Conservation (phyloP, 2,888 invertebrate species). For the Eupithecia pulchellata region DNA sequence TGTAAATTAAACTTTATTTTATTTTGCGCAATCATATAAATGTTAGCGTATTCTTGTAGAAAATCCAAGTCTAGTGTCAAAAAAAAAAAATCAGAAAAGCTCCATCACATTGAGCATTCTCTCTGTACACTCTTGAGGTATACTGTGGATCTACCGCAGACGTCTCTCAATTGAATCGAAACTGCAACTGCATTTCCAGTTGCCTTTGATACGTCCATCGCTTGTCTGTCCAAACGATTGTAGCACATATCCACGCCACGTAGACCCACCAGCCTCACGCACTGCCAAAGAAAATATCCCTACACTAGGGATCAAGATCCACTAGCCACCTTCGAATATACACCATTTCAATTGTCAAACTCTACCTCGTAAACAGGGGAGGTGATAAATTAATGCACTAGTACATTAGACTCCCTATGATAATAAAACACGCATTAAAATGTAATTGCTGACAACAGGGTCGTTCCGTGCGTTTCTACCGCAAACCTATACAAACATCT, state of each 20-base stretch:
- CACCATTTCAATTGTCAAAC: conserved; percentile 82
- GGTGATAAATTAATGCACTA: conserved; percentile 83
- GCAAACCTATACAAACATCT: conserved; percentile 50
- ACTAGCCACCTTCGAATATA: conserved; percentile 67
- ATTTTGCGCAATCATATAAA: too few relatives aligned
- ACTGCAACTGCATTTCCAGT: conserved; percentile 82
- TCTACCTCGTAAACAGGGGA: conserved; percentile 78
- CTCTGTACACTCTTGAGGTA: background rate
- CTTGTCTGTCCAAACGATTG: conserved; percentile 83
- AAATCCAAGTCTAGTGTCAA: too few relatives aligned
- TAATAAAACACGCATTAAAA: conserved; percentile 84
- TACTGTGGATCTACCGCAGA: conserved; percentile 64
- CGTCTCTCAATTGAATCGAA: conserved; percentile 81
- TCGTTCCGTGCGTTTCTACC: conserved; percentile 42
- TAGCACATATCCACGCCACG: conserved; percentile 62
- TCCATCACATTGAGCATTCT: background rate
- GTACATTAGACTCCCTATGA: conserved; percentile 81
- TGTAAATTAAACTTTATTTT: too few relatives aligned
- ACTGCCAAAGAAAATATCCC: conserved; percentile 49
- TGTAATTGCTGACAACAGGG: conserved; percentile 77
- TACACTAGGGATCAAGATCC: conserved; percentile 52
- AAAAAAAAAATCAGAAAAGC: background rate
- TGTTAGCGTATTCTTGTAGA: too few relatives aligned
- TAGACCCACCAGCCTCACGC: conserved; percentile 59
- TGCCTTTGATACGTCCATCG: conserved; percentile 84